These are phyloP conservation scores for Pycnonotus jocosus DNA, from an alignment of 2,113 vertebrate genomes.

Conservation along the genomic window DNA sequence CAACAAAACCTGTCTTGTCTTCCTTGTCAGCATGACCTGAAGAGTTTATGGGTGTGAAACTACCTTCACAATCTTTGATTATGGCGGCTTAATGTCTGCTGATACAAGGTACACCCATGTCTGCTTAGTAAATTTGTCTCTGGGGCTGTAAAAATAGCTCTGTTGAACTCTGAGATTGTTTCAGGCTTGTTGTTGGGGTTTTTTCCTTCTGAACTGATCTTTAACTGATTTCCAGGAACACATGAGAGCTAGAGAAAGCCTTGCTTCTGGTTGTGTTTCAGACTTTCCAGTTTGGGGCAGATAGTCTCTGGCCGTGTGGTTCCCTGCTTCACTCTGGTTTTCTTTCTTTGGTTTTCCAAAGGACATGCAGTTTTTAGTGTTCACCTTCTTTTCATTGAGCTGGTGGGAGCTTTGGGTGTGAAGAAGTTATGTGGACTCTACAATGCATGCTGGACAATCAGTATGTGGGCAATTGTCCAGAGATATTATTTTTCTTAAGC, in stretches of 20 bases:
- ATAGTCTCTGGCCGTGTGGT: neutral
- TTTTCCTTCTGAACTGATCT: neutral
- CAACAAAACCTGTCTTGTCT: neutral
- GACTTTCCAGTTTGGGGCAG: neutral
- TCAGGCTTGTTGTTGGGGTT: neutral
- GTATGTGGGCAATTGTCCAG: neutral
- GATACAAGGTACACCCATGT: neutral
- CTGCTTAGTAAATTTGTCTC: neutral
- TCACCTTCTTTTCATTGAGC: neutral
- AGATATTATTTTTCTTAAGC: neutral
- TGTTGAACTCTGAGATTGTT: neutral
- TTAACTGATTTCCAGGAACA: neutral
- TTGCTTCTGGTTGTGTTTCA: neutral
- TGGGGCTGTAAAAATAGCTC: neutral
- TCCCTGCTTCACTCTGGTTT: neutral
- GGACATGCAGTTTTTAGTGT: neutral
- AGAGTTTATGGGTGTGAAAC: neutral
- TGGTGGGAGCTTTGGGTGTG: neutral
- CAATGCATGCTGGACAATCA: rapidly evolving
- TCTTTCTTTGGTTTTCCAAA: neutral
- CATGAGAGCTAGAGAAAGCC: rapidly evolving
- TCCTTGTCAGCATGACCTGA: neutral
- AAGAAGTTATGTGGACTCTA: rapidly evolving
- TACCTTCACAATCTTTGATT: neutral
- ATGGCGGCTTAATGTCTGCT: neutral